phyloP scores from a whole-genome alignment of 2,797 vertebrate genomes.

The Rhincodon typus region DNA sequence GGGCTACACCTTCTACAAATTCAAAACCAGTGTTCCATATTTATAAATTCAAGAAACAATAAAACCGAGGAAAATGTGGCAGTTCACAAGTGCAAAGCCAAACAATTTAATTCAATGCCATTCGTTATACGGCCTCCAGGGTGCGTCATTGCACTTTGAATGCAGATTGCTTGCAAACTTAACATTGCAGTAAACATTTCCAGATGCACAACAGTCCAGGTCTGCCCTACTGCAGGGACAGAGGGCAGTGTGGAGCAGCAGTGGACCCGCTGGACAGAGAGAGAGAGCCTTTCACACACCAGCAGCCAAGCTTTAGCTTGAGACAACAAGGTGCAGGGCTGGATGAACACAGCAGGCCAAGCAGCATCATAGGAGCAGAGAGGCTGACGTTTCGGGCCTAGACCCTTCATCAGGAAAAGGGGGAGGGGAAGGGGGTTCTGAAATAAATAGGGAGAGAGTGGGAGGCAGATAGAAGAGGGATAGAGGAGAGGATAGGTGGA shows the following conservation, averaged over 20 bases:
- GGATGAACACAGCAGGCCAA: too few relatives aligned
- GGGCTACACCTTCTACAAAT: too few relatives aligned
- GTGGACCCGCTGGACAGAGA: neutral
- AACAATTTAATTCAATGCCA: neutral
- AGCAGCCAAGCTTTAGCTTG: neutral
- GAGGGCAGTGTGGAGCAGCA: neutral
- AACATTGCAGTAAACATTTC: neutral
- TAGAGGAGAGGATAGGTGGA: too few relatives aligned
- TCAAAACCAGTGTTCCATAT: too few relatives aligned
- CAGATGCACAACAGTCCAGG: neutral
- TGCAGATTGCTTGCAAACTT: neutral
- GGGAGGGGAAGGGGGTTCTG: too few relatives aligned
- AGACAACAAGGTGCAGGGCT: too few relatives aligned
- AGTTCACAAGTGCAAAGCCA: neutral
- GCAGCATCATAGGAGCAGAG: too few relatives aligned
- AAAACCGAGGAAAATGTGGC: neutral
- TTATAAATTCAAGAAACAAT: neutral
- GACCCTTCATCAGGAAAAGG: too few relatives aligned
- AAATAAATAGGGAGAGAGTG: too few relatives aligned
- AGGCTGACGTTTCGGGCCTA: too few relatives aligned
- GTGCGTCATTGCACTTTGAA: neutral
- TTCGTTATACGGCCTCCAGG: neutral
- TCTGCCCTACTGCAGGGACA: neutral
- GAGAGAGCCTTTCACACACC: neutral
- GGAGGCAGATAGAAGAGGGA: too few relatives aligned